These are phyloP conservation scores for Ernsta delagoae DNA, from an alignment of 2,888 invertebrate genomes.

Conservation along the genomic window DNA sequence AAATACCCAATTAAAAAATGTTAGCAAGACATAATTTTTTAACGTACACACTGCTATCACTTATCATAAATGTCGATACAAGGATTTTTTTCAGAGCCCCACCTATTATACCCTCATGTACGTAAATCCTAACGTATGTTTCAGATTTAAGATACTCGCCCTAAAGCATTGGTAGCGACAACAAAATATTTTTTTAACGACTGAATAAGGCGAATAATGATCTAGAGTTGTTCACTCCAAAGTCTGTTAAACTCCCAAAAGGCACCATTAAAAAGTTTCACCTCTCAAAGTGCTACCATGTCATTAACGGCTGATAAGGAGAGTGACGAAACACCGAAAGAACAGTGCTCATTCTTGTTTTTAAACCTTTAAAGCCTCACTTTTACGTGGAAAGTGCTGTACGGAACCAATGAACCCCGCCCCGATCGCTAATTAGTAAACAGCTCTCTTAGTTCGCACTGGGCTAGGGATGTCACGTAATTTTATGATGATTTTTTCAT, in stretches of 20 bases:
- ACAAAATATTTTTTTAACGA: no score
- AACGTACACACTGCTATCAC: no score
- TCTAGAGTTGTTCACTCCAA: not conserved
- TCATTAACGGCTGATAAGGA: conserved; percentile 25
- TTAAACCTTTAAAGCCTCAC: conserved; percentile 22
- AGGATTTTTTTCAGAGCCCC: no score
- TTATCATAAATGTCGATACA: no score
- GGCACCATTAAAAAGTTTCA: conserved; percentile 26
- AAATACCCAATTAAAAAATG: no score
- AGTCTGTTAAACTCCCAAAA: conserved; percentile 13
- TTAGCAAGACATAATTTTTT: no score
- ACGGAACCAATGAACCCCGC: conserved; percentile 49
- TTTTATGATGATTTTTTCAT: no score
- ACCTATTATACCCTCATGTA: no score
- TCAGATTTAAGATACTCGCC: no score
- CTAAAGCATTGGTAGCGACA: no score
- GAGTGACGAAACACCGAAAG: conserved; percentile 24
- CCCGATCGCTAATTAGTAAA: conserved; percentile 61
- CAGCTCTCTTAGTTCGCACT: conserved; percentile 52
- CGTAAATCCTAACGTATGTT: no score
- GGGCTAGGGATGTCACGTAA: not conserved
- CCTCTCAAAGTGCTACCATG: conserved; percentile 18
- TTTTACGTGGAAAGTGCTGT: conserved; percentile 43
- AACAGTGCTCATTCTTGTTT: conserved; percentile 29
- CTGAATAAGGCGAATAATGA: not conserved